These are phyloP conservation scores for Teleiodes luculella DNA, from an alignment of 2,888 invertebrate genomes.

Conservation along the genomic window DNA sequence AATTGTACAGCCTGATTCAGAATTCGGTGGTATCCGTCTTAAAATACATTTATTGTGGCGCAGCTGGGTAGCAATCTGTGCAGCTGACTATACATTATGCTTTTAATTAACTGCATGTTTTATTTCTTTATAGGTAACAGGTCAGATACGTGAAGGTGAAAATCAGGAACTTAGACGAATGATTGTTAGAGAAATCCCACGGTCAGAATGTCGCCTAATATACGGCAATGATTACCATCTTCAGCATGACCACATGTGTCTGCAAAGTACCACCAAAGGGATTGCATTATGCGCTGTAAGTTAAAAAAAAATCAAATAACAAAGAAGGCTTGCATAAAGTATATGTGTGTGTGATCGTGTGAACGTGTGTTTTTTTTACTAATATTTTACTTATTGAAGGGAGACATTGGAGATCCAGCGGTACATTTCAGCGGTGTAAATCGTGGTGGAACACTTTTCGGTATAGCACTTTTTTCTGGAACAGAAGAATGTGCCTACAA, in stretches of 20 bases:
- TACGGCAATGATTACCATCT: conserved; percentile 67
- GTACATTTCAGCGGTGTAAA: conserved; percentile 65
- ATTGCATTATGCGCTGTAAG: conserved; percentile 68
- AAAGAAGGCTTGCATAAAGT: too few species aligned
- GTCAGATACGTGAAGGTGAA: conserved; percentile 65
- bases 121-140: conserved; percentile 45
- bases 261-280: conserved; percentile 56
- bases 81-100: too few species aligned
- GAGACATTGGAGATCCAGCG: conserved; percentile 69
- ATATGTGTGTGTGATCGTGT: too few species aligned
- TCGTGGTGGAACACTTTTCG: conserved; percentile 59
- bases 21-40: too few species aligned
- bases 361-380: too few species aligned
- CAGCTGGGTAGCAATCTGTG: too few species aligned
- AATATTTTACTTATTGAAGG: too few species aligned
- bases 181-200: conserved; percentile 55
- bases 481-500: conserved; percentile 69
- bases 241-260: conserved; percentile 66
- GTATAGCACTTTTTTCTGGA: conserved; percentile 68
- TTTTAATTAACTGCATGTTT: not conserved
- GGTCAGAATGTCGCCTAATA: conserved; percentile 48
- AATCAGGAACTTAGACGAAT: conserved; percentile 68
- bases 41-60: too few species aligned
- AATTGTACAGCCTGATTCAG: too few species aligned
- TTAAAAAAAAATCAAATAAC: too few species aligned